Conservation (phyloP, 1,140 invertebrate species). For the Polypedilum pembai region DNA sequence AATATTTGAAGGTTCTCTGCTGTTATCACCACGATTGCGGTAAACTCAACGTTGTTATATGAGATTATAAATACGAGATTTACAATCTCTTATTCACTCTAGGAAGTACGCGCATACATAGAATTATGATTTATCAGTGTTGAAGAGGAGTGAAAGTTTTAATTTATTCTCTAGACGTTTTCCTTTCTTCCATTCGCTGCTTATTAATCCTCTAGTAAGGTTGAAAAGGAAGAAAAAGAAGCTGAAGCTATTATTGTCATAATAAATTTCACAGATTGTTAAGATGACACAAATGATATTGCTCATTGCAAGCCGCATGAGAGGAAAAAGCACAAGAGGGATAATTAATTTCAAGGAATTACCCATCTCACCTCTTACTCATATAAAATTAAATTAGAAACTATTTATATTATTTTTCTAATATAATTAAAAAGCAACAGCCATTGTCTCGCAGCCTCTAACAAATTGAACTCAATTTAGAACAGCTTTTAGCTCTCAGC, state of each 20-base stretch:
- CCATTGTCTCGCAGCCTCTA: neutral
- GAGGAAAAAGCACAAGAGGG: neutral
- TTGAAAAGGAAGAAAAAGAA: neutral
- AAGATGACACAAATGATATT: conserved; percentile 7
- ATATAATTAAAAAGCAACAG: conserved; percentile 13
- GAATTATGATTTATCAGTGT: conserved; percentile 9
- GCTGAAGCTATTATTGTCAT: neutral
- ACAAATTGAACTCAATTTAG: conserved; percentile 7
- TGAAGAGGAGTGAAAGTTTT: neutral
- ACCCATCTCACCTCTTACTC: neutral
- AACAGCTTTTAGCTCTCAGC: neutral
- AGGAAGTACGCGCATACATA: neutral
- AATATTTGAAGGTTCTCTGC: conserved; percentile 9
- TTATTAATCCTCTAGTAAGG: neutral
- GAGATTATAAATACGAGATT: conserved; percentile 19
- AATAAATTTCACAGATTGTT: conserved; percentile 1
- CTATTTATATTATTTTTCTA: conserved; percentile 8
- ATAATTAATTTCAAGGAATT: conserved; percentile 14
- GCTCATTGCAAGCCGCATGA: neutral
- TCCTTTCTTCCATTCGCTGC: neutral
- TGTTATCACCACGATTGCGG: neutral
- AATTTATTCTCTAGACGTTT: conserved; percentile 18
- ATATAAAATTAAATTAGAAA: conserved; percentile 8
- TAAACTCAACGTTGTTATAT: neutral
- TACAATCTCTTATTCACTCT: neutral